Evolutionary conservation across 2,888 invertebrate genomes (phyloP).

Genomic region (Geotrupes spiniger): DNA sequence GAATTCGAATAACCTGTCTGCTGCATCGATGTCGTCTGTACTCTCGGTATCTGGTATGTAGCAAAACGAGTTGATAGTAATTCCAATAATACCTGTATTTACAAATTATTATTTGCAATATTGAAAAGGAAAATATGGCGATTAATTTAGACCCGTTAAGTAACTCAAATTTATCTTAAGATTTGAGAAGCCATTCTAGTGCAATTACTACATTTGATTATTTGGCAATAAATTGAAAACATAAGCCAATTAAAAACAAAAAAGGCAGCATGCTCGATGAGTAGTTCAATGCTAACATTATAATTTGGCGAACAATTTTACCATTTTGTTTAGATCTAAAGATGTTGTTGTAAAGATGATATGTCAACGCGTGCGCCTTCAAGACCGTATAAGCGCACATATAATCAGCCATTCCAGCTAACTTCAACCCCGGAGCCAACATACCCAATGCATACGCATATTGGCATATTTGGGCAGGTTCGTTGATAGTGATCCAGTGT

Average conservation of each 20-base stretch:
- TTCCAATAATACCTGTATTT: constrained; percentile 54
- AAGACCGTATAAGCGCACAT: constrained; percentile 62
- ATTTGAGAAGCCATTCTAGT: too few species aligned
- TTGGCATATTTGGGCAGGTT: constrained; percentile 32
- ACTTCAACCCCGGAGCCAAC: constrained; percentile 43
- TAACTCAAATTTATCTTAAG: too few species aligned
- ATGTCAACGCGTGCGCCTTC: constrained; percentile 63
- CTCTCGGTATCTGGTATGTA: constrained; percentile 51
- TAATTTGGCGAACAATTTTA: too few species aligned
- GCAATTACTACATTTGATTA: too few species aligned
- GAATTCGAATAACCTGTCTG: constrained; percentile 54
- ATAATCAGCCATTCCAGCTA: constrained; percentile 59
- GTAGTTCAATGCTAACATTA: constrained; percentile 53
- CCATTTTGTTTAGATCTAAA: constrained; percentile 46
- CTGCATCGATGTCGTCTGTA: constrained; percentile 52
- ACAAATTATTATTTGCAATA: constrained; percentile 50
- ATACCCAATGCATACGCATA: constrained; percentile 36
- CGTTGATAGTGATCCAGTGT: constrained; percentile 27
- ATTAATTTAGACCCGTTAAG: too few species aligned
- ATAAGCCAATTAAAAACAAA: too few species aligned
- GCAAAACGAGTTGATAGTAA: constrained; percentile 55
- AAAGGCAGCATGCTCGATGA: constrained; percentile 57
- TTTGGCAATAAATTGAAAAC: too few species aligned
- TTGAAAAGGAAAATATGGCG: too few species aligned
- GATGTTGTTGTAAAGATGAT: constrained; percentile 55